A percentile compares a stretch with the other conserved stretches of the same genome.
phyloP scores from a whole-genome alignment of 1,140 invertebrate genomes.

The Ips typographus region DNA sequence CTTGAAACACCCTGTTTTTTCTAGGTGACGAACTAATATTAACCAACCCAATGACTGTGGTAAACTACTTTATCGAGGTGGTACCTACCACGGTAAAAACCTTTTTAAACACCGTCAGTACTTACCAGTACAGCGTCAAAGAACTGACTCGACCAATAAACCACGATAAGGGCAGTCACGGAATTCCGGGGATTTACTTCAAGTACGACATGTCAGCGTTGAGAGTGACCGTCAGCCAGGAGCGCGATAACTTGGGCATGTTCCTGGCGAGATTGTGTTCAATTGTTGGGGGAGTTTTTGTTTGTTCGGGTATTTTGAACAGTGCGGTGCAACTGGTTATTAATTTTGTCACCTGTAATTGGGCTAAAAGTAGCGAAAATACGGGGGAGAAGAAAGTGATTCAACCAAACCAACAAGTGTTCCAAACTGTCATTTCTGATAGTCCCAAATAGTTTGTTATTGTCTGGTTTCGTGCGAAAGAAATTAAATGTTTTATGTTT shows the following conservation, averaged over 20 bases:
- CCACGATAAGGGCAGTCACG: conserved; percentile 79
- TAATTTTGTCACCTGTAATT: conserved; percentile 50
- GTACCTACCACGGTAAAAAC: conserved; percentile 90
- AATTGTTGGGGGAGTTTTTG: conserved; percentile 87
- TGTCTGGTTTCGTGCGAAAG: too few species aligned
- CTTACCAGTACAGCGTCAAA: conserved; percentile 93
- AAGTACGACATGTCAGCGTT: conserved; percentile 92
- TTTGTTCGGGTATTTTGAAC: conserved; percentile 69
- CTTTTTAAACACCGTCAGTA: conserved; percentile 67
- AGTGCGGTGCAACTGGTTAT: conserved; percentile 52
- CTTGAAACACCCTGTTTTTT: neutral
- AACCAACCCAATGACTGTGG: conserved; percentile 70
- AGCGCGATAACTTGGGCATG: conserved; percentile 74
- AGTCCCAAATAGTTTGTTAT: neutral
- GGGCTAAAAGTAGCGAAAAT: conserved; percentile 3
- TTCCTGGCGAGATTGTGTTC: conserved; percentile 87
- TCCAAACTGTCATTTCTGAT: neutral
- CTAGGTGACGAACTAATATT: conserved; percentile 77
- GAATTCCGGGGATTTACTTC: conserved; percentile 90
- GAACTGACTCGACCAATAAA: conserved; percentile 78
- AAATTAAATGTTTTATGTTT: too few species aligned
- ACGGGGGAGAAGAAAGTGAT: neutral
- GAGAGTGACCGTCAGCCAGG: conserved; percentile 82
- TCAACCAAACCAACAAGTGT: neutral
- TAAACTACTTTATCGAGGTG: conserved; percentile 95